Evolutionary conservation across 2,888 invertebrate species (phyloP).

Genomic region (Conistra vaccinii): DNA sequence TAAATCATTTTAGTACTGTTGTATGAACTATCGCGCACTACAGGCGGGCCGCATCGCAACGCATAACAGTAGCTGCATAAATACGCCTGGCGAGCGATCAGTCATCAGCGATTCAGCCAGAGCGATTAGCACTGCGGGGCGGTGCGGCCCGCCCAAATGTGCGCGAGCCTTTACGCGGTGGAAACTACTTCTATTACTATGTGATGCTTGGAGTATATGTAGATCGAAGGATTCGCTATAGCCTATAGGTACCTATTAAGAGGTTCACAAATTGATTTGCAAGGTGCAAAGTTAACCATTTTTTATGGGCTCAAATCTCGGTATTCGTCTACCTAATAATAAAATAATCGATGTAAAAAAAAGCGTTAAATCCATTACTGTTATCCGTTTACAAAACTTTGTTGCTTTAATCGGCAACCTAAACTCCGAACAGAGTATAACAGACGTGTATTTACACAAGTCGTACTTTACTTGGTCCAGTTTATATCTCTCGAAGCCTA

Average conservation of each 20-base stretch:
- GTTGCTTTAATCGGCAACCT: background rate
- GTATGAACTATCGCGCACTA: background rate
- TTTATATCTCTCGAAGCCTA: conserved; percentile 4
- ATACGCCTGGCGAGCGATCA: background rate
- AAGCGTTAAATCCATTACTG: background rate
- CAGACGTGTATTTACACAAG: background rate
- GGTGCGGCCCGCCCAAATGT: background rate
- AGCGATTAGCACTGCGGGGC: too few relatives aligned
- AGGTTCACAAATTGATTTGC: background rate
- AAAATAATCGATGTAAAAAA: background rate
- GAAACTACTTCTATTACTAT: background rate
- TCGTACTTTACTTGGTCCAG: conserved; percentile 8
- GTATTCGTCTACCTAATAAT: background rate
- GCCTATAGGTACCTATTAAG: background rate
- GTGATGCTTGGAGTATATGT: background rate
- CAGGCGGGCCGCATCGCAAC: background rate
- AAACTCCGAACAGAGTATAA: background rate
- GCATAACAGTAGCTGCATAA: background rate
- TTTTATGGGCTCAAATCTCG: background rate
- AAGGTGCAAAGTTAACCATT: background rate
- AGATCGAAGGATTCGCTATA: background rate
- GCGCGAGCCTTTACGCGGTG: background rate
- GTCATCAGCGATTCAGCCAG: too few relatives aligned
- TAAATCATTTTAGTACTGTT: background rate
- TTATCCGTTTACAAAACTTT: background rate